A percentile compares a stretch with the other conserved stretches of the same genome.
Evolutionary conservation across 2,888 invertebrate genomes (phyloP).

Genomic region (Trissolcus japonicus): DNA sequence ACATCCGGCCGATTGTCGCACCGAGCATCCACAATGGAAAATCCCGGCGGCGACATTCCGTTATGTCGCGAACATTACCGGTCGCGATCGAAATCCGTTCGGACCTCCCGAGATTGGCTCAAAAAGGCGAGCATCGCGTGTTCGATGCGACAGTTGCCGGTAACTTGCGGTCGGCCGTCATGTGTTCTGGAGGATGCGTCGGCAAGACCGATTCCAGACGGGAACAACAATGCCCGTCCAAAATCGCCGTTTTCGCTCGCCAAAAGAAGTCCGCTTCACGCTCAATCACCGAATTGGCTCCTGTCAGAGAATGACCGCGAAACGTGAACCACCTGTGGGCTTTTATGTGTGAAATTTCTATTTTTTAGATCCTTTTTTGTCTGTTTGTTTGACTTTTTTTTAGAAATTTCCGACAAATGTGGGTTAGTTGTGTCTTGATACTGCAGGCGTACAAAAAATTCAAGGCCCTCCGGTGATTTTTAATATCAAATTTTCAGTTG

Average conservation of each 20-base stretch:
- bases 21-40: slow-evolving; percentile 20
- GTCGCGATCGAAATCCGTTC: slow-evolving; percentile 6
- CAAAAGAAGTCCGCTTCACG: slow-evolving; percentile 50
- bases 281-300: slow-evolving; percentile 63
- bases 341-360: neutral
- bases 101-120: slow-evolving; percentile 22
- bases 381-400: neutral
- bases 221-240: slow-evolving; percentile 49
- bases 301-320: slow-evolving; percentile 62
- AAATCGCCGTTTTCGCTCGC: slow-evolving; percentile 58
- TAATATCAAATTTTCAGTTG: slow-evolving; percentile 5
- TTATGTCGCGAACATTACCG: slow-evolving; percentile 21
- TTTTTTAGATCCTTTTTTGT: slow-evolving; percentile 6
- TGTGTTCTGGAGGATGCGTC: slow-evolving; percentile 65
- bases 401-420: slow-evolving; percentile 15
- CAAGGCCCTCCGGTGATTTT: slow-evolving; percentile 11
- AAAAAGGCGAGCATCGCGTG: slow-evolving; percentile 53
- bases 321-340: slow-evolving; percentile 63
- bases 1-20: slow-evolving; percentile 30
- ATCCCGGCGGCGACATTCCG: slow-evolving; percentile 16
- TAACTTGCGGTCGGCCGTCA: slow-evolving; percentile 69
- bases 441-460: slow-evolving; percentile 15
- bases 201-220: slow-evolving; percentile 32
- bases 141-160: slow-evolving; percentile 63
- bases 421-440: slow-evolving; percentile 31